A percentile compares a stretch with the other conserved stretches of the same genome.
These are phyloP conservation scores for Bos taurus DNA, from an alignment of 2,113 vertebrate genomes.

Conservation along the genomic window ARS-UCD2.0 NC_037342.1:69810001-69810500, in stretches of 20 bases:
- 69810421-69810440: background rate
- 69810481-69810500: slow-evolving; percentile 4
- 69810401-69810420: background rate
- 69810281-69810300: background rate
- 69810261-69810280: slow-evolving; percentile 48
- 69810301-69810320: slow-evolving; percentile 1
- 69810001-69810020: background rate
- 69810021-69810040: background rate
- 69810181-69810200: background rate
- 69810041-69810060: background rate
- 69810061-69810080: background rate
- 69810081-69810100: background rate
- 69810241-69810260: slow-evolving; percentile 40
- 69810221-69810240: slow-evolving; percentile 35
- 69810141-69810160: slow-evolving; percentile 50
- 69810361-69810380: slow-evolving; percentile 7
- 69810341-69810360: background rate
- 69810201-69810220: slow-evolving; percentile 51
- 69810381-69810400: background rate
- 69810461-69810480: background rate
- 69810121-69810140: background rate
- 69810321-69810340: background rate
- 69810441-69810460: background rate
- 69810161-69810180: slow-evolving; percentile 48
- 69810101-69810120: background rate